phyloP scores from a whole-genome alignment of 2,113 vertebrate species.

The Spea bombifrons region DNA sequence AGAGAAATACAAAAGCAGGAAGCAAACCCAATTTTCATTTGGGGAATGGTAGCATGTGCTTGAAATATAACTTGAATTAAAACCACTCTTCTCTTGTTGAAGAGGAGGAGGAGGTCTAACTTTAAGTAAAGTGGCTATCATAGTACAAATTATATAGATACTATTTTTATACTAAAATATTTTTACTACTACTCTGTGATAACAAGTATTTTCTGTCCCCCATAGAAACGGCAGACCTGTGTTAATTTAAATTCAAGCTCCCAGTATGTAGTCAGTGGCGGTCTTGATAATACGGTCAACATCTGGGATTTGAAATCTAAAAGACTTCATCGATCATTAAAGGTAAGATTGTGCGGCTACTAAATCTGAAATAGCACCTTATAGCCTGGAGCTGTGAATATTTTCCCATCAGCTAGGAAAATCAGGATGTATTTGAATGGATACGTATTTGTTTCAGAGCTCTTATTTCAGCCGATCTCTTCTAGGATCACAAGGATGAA shows the following conservation, averaged over 20 bases:
- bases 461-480: conserved; percentile 11
- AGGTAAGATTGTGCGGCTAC: conserved; percentile 65
- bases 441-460: conserved; percentile 11
- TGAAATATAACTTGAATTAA: no score
- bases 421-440: background rate
- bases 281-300: conserved; percentile 84
- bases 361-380: background rate
- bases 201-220: conserved; percentile 30
- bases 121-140: no score
- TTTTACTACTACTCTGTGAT: background rate
- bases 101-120: no score
- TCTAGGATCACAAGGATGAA: conserved; percentile 89
- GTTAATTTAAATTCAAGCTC: conserved; percentile 82
- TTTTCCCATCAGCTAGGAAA: background rate
- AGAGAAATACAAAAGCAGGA: no score
- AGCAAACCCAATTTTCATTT: no score
- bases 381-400: background rate
- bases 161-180: background rate
- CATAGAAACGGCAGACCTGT: conserved; percentile 88
- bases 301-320: conserved; percentile 96
- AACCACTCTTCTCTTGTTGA: no score
- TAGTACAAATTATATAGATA: no score
- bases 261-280: conserved; percentile 84
- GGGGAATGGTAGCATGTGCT: no score
- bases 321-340: conserved; percentile 80